Evolutionary conservation across 2,888 invertebrate species (phyloP).

Genomic region (Ethmia dodecea): DNA sequence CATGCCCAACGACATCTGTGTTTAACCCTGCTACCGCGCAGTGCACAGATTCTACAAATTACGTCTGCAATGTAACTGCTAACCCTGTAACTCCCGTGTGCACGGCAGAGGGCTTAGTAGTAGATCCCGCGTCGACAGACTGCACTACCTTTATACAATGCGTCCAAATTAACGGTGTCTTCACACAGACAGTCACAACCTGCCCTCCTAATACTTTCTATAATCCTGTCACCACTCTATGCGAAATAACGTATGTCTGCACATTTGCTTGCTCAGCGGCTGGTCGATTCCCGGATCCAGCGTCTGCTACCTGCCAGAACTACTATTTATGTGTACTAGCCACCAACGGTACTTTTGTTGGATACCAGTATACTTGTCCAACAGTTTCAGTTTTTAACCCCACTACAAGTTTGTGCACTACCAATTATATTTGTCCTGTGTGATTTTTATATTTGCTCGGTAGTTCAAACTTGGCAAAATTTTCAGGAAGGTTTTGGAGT

Average conservation of each 20-base stretch:
- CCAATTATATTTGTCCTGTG: constrained; percentile 46
- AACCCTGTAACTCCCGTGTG: constrained; percentile 33
- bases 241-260: constrained; percentile 49
- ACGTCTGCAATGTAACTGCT: constrained; percentile 38
- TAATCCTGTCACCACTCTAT: constrained; percentile 49
- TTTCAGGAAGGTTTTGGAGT: no score
- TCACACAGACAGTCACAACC: constrained; percentile 33
- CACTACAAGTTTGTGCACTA: constrained; percentile 43
- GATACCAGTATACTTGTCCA: constrained; percentile 59
- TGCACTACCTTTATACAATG: constrained; percentile 55
- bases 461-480: no score
- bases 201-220: constrained; percentile 49
- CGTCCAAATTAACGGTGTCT: constrained; percentile 41
- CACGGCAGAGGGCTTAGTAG: constrained; percentile 45
- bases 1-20: constrained; percentile 56
- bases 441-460: background rate
- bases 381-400: constrained; percentile 59
- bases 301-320: constrained; percentile 52
- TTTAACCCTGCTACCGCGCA: constrained; percentile 46
- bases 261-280: constrained; percentile 47
- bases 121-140: constrained; percentile 43
- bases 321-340: constrained; percentile 55
- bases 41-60: constrained; percentile 49
- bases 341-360: constrained; percentile 34
- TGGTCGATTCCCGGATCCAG: constrained; percentile 54